Base-by-base conservation (phyloP, 2,113 vertebrate genomes). In the Nannobrachium achirus region DNA sequence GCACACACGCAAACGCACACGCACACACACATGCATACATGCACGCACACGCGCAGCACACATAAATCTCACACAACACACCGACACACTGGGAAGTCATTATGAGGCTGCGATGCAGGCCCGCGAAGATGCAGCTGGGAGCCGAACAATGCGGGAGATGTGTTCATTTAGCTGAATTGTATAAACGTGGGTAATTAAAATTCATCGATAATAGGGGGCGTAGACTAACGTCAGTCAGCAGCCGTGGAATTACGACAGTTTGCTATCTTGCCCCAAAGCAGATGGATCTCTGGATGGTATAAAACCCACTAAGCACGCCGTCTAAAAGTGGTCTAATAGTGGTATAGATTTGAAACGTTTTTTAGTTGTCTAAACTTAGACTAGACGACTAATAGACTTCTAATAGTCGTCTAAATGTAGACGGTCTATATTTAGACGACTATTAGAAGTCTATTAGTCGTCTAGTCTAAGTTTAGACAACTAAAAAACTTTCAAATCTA, bases 101-200 rank as follows among this genome's bases (percentile, higher is more conserved):
- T 72, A 66, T 66, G 58, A 56, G 63, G 68, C 42, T 45, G 44
- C 42, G 67, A 61, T 39, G 56, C 59, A 73, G 55, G 52, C 49
- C 41, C 65, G n/a, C n/a, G 42, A 78, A 80, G 63, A 71, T 66
- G 57, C 71, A 80, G 67, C 80, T 67, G 69, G 56, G 66, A 81
- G 58, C 66, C 69, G 33, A 59, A 61, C 69, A 52, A 20, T 20
- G 60, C 11, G 18, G 33, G 55, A 25, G 73, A 69, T 52, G 44
- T n/a, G 20, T 52, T 59, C 57, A 8, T 41, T 66, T 57, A 46
- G 55, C 44, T 39, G 60, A 68, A 65, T 70, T 79, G 42, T 44
- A 44, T 8, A 44, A 44, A 44, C 2, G 42, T 44, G 8, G 7
- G 11, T 81, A 51, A 79, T 84, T 63, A 52, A 76, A 76, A 69